Percentiles rank a stretch among this genome's conserved stretches.
phyloP scores from a whole-genome alignment of 1,140 invertebrate genomes.

The Diploscapter pachys region DNA sequence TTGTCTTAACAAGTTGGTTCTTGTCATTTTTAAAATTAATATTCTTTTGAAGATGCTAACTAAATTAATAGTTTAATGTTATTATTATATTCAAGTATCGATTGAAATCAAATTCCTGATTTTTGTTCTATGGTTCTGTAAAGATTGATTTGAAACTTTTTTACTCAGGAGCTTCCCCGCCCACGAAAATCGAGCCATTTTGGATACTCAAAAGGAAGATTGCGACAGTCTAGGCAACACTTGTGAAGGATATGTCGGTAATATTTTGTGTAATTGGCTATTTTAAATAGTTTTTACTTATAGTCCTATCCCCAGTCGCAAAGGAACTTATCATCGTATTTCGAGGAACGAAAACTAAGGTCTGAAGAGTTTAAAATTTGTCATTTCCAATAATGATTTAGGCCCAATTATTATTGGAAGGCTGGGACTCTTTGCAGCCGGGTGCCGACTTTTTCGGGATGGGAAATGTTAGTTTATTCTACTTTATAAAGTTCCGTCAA shows the following conservation, averaged over 20 bases:
- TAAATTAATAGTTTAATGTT: neutral
- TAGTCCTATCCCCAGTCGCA: neutral
- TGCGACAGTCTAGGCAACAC: conserved; percentile 39
- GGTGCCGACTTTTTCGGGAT: too few species aligned
- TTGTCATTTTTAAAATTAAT: conserved; percentile 3
- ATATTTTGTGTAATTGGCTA: conserved; percentile 1
- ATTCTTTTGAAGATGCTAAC: neutral
- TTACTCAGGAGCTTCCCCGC: conserved; percentile 25
- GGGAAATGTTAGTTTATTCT: too few species aligned
- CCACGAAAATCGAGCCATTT: conserved; percentile 19
- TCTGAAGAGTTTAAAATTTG: too few species aligned
- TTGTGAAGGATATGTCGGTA: conserved; percentile 30
- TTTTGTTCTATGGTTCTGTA: neutral
- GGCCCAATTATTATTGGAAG: too few species aligned
- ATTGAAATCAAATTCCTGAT: conserved; percentile 9
- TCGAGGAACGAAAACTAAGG: conserved; percentile 40
- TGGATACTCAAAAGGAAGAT: conserved; percentile 15
- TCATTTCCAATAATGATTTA: too few species aligned
- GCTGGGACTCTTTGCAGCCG: too few species aligned
- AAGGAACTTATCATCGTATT: conserved; percentile 38
- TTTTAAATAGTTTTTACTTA: conserved; percentile 29
- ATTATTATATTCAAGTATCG: neutral
- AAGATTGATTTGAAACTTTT: neutral
- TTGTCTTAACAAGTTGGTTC: conserved; percentile 35
- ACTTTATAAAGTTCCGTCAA: too few species aligned